Evolutionary conservation across 2,797 vertebrate genomes (phyloP).

Genomic region (Hyperoplus lanceolatus): DNA sequence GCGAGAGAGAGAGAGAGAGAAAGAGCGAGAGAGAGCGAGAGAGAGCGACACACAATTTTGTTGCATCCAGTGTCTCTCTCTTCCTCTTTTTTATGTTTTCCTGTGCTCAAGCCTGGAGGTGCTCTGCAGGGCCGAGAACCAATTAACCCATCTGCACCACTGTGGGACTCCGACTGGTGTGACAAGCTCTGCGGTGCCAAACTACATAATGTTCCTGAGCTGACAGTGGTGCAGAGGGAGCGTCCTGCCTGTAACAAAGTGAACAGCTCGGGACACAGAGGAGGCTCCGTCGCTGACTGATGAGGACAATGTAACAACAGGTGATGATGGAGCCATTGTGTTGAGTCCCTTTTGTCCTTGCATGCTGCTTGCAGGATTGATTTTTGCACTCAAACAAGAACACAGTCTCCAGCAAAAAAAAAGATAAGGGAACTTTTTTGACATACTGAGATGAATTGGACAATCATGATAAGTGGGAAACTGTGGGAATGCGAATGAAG

Average conservation of each 20-base stretch:
- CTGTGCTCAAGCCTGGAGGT: slow-evolving; percentile 34
- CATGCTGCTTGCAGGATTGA: slow-evolving; percentile 15
- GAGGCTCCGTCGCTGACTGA: slow-evolving; percentile 30
- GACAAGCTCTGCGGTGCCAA: slow-evolving; percentile 56
- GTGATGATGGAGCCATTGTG: slow-evolving; percentile 40
- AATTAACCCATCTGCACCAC: slow-evolving; percentile 69
- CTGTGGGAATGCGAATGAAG: background rate
- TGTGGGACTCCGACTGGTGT: slow-evolving; percentile 34
- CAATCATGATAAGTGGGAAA: background rate
- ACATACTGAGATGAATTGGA: too few relatives aligned
- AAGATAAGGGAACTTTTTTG: background rate
- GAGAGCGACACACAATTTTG: background rate
- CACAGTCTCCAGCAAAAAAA: background rate
- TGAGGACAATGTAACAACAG: slow-evolving; percentile 46
- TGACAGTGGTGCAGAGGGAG: slow-evolving; percentile 37
- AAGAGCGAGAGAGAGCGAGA: too few relatives aligned
- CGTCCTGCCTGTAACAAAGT: slow-evolving; percentile 38
- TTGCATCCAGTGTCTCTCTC: background rate
- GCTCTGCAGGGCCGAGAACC: slow-evolving; percentile 56
- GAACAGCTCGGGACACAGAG: slow-evolving; percentile 34
- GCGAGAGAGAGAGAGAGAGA: too few relatives aligned
- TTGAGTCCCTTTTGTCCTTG: slow-evolving; percentile 6
- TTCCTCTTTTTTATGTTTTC: background rate
- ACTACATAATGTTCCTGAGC: slow-evolving; percentile 55
- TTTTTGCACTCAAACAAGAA: slow-evolving; percentile 7